Evolutionary conservation across 2,797 vertebrate genomes (phyloP), one percentile per base, ranked within the genome.

Genomic region (Hafferia zeledoni): DNA sequence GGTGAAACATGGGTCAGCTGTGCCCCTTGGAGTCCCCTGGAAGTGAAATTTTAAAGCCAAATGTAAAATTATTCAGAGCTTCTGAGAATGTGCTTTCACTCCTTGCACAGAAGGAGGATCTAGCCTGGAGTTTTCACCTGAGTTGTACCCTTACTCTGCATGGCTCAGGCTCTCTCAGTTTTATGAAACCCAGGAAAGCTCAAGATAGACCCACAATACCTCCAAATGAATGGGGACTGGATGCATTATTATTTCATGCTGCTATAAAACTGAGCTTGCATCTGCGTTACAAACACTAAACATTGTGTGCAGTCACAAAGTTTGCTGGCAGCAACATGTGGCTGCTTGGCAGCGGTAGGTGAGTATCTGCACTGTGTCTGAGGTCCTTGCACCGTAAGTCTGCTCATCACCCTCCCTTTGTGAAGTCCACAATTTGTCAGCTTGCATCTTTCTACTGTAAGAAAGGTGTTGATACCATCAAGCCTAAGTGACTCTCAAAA

Each of bases 351-450:
- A 55, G 33, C 5, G 30, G 23, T 10, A 7, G 39, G 35, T 13
- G 44, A 43, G 49, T n/a, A 30, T 13, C 72, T 65, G 52, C 12
- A 4, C 59, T 0, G 0, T 57, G 19, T 18, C n/a, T 43, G 67
- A 16, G 7, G 27, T 49, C 57, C 33, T 67, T 49, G 44, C 33
- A 67, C 43, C 3, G 3, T 17, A 14, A 37, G 11, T 17, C 22
- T 74, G 64, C 60, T 82, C 31, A 22, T 47, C 60, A 37, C 23
- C 39, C 49, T 47, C 0, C 37, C n/a, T 28, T 33, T 18, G 12
- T 22, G 9, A 55, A 65, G 22, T 8, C 52, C 59, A 69, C n/a
- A n/a, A 3, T 78, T 35, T 71, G 49, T 37, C 60, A 90, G 28
- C 64, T 65, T 64, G 31, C 72, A 52, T 77, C 31, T 19, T 87